Evolutionary conservation across 2,113 vertebrate genomes (phyloP).

Genomic region (Riparia riparia): DNA sequence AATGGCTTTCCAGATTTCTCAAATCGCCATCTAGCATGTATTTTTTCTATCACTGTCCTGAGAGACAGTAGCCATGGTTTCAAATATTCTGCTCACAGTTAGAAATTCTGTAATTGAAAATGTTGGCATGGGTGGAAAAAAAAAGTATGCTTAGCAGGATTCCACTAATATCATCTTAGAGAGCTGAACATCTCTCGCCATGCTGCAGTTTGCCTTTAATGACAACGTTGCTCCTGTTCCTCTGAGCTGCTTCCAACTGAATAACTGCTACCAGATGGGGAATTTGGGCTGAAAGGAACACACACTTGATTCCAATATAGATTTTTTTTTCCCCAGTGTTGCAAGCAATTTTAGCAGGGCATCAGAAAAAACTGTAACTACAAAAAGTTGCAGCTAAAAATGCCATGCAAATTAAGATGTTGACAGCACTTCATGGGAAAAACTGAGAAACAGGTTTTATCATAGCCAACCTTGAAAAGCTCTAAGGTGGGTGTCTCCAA

Average conservation of each 20-base stretch:
- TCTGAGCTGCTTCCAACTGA: conserved; percentile 16
- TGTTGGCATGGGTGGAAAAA: neutral
- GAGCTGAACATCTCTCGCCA: neutral
- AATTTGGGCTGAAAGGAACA: neutral
- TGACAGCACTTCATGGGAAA: neutral
- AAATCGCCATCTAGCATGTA: rapidly evolving
- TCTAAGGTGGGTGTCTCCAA: neutral
- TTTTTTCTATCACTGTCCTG: neutral
- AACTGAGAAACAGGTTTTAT: neutral
- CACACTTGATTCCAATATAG: neutral
- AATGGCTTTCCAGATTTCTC: neutral
- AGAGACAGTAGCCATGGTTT: neutral
- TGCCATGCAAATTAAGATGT: neutral
- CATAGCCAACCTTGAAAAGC: neutral
- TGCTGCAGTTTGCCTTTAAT: neutral
- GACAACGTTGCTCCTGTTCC: neutral
- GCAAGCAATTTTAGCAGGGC: neutral
- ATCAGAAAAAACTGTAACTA: neutral
- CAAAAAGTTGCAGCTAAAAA: neutral
- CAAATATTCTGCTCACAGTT: neutral
- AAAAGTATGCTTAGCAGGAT: neutral
- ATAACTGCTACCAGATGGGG: conserved; percentile 23
- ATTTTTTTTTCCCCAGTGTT: neutral
- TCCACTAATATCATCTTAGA: neutral
- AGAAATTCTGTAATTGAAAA: conserved; percentile 43